A percentile compares a stretch with the other conserved stretches of the same genome.
These are phyloP conservation scores for Caenorhabditis macrosperma DNA, from an alignment of 2,888 invertebrate species.

Conservation along the genomic window DNA sequence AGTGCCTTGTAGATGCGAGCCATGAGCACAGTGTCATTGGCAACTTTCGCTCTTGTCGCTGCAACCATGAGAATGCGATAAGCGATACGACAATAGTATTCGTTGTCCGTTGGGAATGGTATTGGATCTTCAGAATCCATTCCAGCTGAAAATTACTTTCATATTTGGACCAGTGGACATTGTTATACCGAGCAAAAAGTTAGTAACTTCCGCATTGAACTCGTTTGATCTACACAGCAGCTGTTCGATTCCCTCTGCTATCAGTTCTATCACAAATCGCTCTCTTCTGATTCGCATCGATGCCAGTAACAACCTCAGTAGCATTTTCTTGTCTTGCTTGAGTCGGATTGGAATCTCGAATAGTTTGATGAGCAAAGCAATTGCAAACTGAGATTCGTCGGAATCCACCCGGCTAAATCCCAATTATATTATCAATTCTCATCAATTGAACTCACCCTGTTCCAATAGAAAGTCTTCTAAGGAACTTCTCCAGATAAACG, in stretches of 20 bases:
- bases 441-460: constrained; percentile 7
- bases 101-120: constrained; percentile 44
- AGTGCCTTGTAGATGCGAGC: constrained; percentile 30
- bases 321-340: constrained; percentile 40
- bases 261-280: constrained; percentile 31
- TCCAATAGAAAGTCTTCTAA: constrained; percentile 25
- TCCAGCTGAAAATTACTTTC: constrained; percentile 7
- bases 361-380: constrained; percentile 26
- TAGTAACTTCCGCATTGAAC: constrained; percentile 31
- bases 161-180: neutral
- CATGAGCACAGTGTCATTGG: constrained; percentile 23
- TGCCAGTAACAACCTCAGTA: constrained; percentile 11
- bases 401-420: constrained; percentile 5
- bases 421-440: too few relatives aligned
- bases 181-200: constrained; percentile 19
- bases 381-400: constrained; percentile 27
- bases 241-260: constrained; percentile 39
- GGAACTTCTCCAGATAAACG: constrained; percentile 22
- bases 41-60: constrained; percentile 40
- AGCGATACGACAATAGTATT: constrained; percentile 25
- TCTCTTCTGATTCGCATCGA: constrained; percentile 32
- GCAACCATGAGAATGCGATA: constrained; percentile 45
- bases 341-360: constrained; percentile 25
- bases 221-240: constrained; percentile 42
- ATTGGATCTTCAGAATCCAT: constrained; percentile 19